These are phyloP conservation scores for Tychaedon coryphoeus DNA, from an alignment of 2,113 vertebrate species.

Conservation along the genomic window DNA sequence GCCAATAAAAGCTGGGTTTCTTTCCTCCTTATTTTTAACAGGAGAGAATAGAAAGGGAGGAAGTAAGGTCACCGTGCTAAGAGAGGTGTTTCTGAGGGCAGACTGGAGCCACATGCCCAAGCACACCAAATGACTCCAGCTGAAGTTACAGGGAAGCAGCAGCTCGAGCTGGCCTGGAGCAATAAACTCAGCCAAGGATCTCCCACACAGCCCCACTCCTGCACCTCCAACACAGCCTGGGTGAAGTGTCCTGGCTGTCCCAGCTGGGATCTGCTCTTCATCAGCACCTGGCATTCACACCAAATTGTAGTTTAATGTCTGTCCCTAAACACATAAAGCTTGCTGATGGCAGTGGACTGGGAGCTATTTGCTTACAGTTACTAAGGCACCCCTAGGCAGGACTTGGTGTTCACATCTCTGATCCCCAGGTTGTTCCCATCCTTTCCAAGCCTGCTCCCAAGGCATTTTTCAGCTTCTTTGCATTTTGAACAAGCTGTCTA, in stretches of 20 bases:
- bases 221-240: neutral
- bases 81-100: conserved; percentile 12
- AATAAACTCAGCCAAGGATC: neutral
- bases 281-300: conserved; percentile 9
- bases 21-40: neutral
- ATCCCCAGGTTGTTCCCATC: neutral
- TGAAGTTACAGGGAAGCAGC: neutral
- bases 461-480: neutral
- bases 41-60: neutral
- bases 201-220: conserved; percentile 3
- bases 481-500: neutral
- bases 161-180: neutral
- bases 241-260: conserved; percentile 29
- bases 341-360: neutral
- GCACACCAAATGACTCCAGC: neutral
- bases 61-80: neutral
- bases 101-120: neutral
- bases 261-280: conserved; percentile 34
- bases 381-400: neutral
- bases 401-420: neutral
- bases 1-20: neutral
- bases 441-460: neutral
- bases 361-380: conserved; percentile 9
- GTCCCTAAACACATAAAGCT: neutral
- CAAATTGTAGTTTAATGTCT: neutral